phyloP scores from a whole-genome alignment of 2,888 invertebrate genomes.

The Philhelius pedissequus region DNA sequence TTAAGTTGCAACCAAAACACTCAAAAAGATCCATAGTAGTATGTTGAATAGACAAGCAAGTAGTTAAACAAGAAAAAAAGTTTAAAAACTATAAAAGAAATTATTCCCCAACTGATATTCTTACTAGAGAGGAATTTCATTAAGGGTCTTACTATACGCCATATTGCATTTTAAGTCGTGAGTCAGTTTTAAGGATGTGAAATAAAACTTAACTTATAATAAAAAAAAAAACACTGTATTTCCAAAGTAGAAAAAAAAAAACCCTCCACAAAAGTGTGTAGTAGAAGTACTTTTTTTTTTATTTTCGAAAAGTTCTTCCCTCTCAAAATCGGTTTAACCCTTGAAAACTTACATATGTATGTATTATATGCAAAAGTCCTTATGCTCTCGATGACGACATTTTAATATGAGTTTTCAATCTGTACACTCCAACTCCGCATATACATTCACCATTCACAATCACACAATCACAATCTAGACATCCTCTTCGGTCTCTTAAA shows the following conservation, averaged over 20 bases:
- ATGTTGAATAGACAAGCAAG: background rate
- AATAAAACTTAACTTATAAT: slow-evolving; percentile 17
- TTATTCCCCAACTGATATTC: background rate
- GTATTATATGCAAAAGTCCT: slow-evolving; percentile 26
- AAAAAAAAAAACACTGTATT: background rate
- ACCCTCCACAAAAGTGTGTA: background rate
- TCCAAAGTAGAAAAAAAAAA: background rate
- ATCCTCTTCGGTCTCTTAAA: slow-evolving; percentile 4
- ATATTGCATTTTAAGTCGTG: slow-evolving; percentile 14
- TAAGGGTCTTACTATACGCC: slow-evolving; percentile 31
- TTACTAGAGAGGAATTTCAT: slow-evolving; percentile 38
- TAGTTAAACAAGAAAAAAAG: background rate
- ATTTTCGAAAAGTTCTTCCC: background rate
- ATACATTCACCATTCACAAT: background rate
- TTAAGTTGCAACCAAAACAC: background rate
- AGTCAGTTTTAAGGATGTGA: background rate
- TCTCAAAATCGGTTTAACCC: background rate
- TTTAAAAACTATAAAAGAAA: slow-evolving; percentile 31
- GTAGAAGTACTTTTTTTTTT: background rate
- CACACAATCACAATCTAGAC: background rate
- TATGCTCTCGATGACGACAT: slow-evolving; percentile 18
- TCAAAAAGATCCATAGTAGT: background rate
- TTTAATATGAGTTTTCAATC: slow-evolving; percentile 25
- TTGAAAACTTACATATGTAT: slow-evolving; percentile 5
- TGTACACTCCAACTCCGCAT: background rate